Evolutionary conservation across 2,888 invertebrate genomes (phyloP).

Genomic region (Cacoxenus indagator): DNA sequence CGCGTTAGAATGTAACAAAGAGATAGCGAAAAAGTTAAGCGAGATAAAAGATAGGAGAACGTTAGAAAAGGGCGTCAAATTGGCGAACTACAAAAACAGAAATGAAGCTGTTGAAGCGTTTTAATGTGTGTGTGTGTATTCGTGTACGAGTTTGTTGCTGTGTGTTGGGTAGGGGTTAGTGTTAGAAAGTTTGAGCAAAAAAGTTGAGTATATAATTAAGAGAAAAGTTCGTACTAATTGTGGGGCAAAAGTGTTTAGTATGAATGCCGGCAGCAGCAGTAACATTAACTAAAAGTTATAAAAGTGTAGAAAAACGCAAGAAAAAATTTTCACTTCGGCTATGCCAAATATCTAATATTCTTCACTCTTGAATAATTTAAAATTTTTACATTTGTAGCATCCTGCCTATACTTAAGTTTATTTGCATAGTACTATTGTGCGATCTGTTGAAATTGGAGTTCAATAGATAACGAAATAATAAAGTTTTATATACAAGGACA

Average conservation of each 20-base stretch:
- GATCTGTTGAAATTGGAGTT: no score
- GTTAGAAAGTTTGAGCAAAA: constrained; percentile 38
- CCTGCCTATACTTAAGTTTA: no score
- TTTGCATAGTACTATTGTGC: no score
- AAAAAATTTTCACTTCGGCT: background rate
- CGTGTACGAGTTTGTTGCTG: constrained; percentile 12
- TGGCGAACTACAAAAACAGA: constrained; percentile 37
- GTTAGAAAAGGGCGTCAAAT: constrained; percentile 27
- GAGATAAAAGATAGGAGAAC: constrained; percentile 24
- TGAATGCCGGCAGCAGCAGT: background rate
- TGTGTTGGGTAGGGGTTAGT: constrained; percentile 9
- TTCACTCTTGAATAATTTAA: background rate
- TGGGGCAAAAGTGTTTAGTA: background rate
- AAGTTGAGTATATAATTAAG: background rate
- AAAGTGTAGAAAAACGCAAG: background rate
- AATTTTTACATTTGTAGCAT: no score
- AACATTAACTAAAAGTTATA: background rate
- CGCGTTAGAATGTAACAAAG: background rate
- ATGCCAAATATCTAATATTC: no score
- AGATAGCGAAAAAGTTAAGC: background rate
- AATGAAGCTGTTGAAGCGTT: constrained; percentile 39
- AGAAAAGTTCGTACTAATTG: background rate
- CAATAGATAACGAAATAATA: no score
- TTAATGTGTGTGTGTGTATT: constrained; percentile 28
- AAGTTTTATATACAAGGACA: no score